phyloP scores from a whole-genome alignment of 2,113 vertebrate species.

The Scalopus aquaticus region DNA sequence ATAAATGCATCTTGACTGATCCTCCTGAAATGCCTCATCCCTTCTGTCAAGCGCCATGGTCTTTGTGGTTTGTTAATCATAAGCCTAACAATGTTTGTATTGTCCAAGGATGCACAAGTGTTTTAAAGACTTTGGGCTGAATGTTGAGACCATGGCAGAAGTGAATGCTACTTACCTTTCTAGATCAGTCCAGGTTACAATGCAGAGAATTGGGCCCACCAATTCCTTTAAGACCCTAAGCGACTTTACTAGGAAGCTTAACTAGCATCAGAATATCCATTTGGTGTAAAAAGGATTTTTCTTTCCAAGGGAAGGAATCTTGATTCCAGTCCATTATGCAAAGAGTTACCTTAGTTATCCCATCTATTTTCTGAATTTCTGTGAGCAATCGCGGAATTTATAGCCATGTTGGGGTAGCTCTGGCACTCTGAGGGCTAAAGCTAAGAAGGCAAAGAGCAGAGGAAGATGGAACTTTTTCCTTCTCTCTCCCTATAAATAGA shows the following conservation, averaged over 20 bases:
- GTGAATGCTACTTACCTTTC: not conserved
- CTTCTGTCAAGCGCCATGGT: not conserved
- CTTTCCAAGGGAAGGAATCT: not conserved
- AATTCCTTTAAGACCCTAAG: not conserved
- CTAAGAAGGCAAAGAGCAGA: not conserved
- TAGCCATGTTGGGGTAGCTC: not conserved
- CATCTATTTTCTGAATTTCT: not conserved
- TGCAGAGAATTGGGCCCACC: not conserved
- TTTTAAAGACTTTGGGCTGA: not conserved
- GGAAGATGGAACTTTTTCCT: not conserved
- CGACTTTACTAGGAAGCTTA: not conserved
- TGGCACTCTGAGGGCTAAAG: not conserved
- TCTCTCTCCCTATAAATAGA: not conserved
- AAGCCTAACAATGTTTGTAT: not conserved
- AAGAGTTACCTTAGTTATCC: not conserved
- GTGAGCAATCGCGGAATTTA: not conserved
- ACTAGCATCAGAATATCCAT: not conserved
- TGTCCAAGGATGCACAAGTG: not conserved
- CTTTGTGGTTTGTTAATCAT: not conserved
- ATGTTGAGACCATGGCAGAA: not conserved
- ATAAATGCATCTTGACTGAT: not conserved
- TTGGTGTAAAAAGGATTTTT: not conserved
- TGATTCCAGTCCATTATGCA: not conserved
- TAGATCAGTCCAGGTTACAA: not conserved
- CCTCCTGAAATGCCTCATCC: not conserved